These are phyloP conservation scores for Apamea sordens DNA, from an alignment of 2,888 invertebrate genomes.

Conservation along the genomic window DNA sequence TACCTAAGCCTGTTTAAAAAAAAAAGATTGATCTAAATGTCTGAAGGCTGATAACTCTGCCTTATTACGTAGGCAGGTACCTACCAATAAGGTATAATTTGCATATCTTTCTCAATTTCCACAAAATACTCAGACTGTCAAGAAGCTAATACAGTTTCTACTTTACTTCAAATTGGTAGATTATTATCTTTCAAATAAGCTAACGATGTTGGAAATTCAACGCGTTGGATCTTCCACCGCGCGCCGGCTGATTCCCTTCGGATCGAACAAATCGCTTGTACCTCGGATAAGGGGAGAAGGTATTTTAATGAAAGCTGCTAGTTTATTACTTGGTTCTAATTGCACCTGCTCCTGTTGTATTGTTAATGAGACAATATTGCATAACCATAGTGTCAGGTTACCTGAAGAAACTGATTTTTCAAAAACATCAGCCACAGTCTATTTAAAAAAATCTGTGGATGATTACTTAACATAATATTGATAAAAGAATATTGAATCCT, in stretches of 20 bases:
- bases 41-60: background rate
- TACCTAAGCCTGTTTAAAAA: background rate
- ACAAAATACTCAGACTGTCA: slow-evolving; percentile 19
- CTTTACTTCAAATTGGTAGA: slow-evolving; percentile 55
- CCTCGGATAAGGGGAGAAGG: slow-evolving; percentile 13
- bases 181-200: slow-evolving; percentile 61
- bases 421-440: background rate
- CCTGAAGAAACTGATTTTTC: background rate
- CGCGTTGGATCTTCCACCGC: slow-evolving; percentile 31
- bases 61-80: background rate
- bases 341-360: background rate
- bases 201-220: slow-evolving; percentile 48
- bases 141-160: slow-evolving; percentile 38
- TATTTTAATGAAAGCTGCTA: slow-evolving; percentile 53
- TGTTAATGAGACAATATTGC: background rate
- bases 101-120: slow-evolving; percentile 30
- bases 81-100: slow-evolving; percentile 18
- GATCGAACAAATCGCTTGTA: slow-evolving; percentile 43
- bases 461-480: background rate
- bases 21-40: background rate
- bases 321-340: slow-evolving; percentile 1
- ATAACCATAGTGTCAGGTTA: background rate
- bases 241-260: slow-evolving; percentile 39
- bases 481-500: no score
- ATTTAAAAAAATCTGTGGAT: background rate